Evolutionary conservation across 2,888 invertebrate genomes (phyloP).

Genomic region (Eupithecia inturbata): DNA sequence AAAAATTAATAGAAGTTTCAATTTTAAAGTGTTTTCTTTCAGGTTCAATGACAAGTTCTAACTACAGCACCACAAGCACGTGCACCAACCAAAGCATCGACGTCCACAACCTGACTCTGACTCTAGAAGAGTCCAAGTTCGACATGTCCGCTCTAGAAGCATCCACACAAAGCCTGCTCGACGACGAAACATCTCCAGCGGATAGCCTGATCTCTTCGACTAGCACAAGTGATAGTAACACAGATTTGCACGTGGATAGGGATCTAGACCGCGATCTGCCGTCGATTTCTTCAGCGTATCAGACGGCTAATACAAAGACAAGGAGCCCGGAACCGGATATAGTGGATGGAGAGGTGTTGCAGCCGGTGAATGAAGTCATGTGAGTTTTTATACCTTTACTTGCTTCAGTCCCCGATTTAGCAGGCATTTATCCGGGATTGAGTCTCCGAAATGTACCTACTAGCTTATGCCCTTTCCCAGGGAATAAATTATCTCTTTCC

Average conservation of each 20-base stretch:
- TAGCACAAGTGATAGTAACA: constrained; percentile 86
- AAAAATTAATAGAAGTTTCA: not conserved
- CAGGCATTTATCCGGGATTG: too few relatives aligned
- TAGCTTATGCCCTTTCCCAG: not conserved
- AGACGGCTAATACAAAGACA: constrained; percentile 82
- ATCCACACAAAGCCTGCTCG: constrained; percentile 87
- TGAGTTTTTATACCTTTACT: constrained; percentile 49
- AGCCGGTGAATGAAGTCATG: constrained; percentile 67
- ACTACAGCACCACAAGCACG: constrained; percentile 80
- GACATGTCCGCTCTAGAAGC: constrained; percentile 88
- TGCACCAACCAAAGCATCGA: constrained; percentile 79
- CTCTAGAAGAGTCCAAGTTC: constrained; percentile 89
- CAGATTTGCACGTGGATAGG: constrained; percentile 77
- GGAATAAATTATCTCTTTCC: not conserved
- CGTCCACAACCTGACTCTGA: constrained; percentile 84
- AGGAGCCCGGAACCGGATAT: constrained; percentile 76
- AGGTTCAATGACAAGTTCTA: constrained; percentile 82
- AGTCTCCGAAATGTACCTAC: too few relatives aligned
- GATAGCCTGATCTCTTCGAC: constrained; percentile 88
- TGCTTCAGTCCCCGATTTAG: not conserved
- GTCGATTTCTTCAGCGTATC: constrained; percentile 78
- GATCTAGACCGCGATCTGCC: constrained; percentile 69
- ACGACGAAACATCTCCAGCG: constrained; percentile 93
- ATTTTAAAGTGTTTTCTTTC: constrained; percentile 27
- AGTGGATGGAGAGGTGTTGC: constrained; percentile 68